phyloP scores from a whole-genome alignment of 2,888 invertebrate species.

The Seladonia tumulorum region DNA sequence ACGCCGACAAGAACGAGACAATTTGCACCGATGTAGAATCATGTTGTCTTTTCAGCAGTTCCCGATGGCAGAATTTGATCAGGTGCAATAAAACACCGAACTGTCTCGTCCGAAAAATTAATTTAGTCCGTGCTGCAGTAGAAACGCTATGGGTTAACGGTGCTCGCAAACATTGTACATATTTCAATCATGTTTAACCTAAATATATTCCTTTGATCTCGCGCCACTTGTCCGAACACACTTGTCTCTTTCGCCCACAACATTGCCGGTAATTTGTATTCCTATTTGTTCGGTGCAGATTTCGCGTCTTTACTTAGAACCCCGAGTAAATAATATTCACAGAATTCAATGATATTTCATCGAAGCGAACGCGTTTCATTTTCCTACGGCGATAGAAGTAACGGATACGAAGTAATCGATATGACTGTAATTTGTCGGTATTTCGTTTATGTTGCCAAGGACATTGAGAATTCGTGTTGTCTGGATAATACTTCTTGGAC shows the following conservation, averaged over 20 bases:
- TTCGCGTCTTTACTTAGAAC: neutral
- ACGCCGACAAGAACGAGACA: neutral
- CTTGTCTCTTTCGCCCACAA: neutral
- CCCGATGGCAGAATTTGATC: neutral
- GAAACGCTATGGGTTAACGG: neutral
- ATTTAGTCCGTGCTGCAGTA: neutral
- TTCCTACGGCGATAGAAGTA: neutral
- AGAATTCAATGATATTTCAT: too few relatives aligned
- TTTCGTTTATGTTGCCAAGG: neutral
- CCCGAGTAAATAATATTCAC: too few relatives aligned
- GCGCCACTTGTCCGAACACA: neutral
- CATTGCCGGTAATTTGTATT: neutral
- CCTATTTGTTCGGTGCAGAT: neutral
- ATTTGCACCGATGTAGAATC: neutral
- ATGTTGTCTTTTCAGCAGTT: neutral
- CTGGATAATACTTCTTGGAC: neutral
- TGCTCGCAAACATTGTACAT: neutral
- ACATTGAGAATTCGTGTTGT: neutral
- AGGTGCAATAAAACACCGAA: neutral
- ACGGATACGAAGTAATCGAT: neutral
- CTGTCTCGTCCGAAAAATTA: neutral
- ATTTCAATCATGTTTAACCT: slow-evolving; percentile 9
- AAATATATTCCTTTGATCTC: slow-evolving; percentile 7
- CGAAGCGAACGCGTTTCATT: neutral
- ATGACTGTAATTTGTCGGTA: neutral